Evolutionary conservation across 1,140 invertebrate genomes (phyloP).

Genomic region (Drosophila melanica): DNA sequence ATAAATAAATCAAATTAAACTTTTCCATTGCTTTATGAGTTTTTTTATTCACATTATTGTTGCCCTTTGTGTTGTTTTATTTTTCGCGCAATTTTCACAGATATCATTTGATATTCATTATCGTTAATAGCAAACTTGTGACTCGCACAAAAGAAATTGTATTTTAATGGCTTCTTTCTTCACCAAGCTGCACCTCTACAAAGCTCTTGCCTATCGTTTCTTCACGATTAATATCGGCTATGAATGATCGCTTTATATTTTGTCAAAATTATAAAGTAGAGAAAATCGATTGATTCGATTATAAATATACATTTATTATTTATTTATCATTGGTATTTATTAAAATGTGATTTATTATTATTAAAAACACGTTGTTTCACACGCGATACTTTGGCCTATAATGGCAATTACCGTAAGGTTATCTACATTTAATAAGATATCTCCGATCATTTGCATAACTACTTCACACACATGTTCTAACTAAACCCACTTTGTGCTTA

Average conservation of each 20-base stretch:
- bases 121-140: background rate
- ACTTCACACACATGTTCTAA: conserved; percentile 15
- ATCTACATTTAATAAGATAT: background rate
- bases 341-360: background rate
- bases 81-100: conserved; percentile 1
- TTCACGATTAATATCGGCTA: too few relatives aligned
- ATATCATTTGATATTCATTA: conserved; percentile 11
- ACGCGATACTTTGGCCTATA: background rate
- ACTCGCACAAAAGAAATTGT: background rate
- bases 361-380: background rate
- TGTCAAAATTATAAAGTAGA: background rate
- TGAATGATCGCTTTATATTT: too few relatives aligned
- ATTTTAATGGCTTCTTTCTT: background rate
- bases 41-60: conserved; percentile 2
- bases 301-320: conserved; percentile 1
- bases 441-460: conserved; percentile 8
- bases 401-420: background rate
- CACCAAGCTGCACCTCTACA: too few relatives aligned
- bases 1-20: background rate
- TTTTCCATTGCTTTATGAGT: conserved; percentile 14
- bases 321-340: background rate
- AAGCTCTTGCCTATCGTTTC: too few relatives aligned
- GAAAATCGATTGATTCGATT: background rate
- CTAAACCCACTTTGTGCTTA: background rate
- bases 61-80: background rate